Evolutionary conservation across 2,797 vertebrate species (phyloP), one percentile per base, ranked within the genome.

Genomic region (Sorex maritimensis): DNA sequence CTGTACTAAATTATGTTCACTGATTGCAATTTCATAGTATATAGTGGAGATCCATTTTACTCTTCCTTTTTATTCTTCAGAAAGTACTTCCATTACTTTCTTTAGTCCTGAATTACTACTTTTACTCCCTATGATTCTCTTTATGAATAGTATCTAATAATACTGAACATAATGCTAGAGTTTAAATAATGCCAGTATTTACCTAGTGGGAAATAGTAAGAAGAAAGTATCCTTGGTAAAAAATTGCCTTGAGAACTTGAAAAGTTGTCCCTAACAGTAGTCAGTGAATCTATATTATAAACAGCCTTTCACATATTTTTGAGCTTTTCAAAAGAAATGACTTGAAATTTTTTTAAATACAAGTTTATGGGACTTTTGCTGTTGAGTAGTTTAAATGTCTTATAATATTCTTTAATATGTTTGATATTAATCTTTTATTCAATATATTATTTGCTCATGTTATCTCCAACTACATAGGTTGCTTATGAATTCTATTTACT

Each of bases 61-160:
- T 86, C 6, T 74, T 72, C 8, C 0, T 69, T 90, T 72, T 86
- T 26, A 49, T 28, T 89, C 26, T 2, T 13, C 6, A 80, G 11
- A 9, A 10, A 68, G 2, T 17, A 28, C 11, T 34, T 86, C 65
- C 17, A 1, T 30, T 74, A 3, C 5, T 6, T 65, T 26, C 2
- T 46, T 86, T 87, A 9, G 38, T 34, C 21, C 8, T 74, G 5
- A 1, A 68, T 75, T 78, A 65, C 19, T 15, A 34, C 17, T 44
- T 83, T 72, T 30, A 74, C 8, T 61, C 13, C 10, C 11, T 44
- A 71, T 10, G 17, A 17, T 55, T 55, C 52, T 55, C 41, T 65
- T 44, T 88, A 88, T 77, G 10, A 69, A 63, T 52, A 61, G 14
- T 46, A 85, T 41, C 67, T 21, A 26, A 14, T 49, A 83, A 91